These are phyloP conservation scores for Araneus ventricosus DNA, from an alignment of 1,140 invertebrate species.

Conservation along the genomic window DNA sequence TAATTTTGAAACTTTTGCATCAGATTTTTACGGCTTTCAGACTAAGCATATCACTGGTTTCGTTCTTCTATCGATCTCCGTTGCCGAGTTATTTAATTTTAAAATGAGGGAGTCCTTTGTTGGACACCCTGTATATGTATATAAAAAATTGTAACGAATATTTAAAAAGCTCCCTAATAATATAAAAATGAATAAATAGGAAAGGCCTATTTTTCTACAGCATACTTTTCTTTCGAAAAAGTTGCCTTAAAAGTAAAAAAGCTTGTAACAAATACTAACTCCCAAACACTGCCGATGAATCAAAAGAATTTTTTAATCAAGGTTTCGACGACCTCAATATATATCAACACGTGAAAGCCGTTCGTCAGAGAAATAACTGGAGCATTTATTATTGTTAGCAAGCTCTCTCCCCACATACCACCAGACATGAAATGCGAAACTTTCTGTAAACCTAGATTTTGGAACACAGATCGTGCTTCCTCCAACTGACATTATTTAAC, in stretches of 20 bases:
- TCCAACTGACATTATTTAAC: conserved; percentile 61
- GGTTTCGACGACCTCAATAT: not conserved
- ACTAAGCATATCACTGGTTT: too few species aligned
- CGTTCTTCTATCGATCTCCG: too few species aligned
- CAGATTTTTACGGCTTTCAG: too few species aligned
- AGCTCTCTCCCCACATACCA: not conserved
- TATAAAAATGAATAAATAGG: too few species aligned
- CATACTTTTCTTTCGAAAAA: too few species aligned
- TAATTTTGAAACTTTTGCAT: too few species aligned
- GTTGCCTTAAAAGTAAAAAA: not conserved
- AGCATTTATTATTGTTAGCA: conserved; percentile 15
- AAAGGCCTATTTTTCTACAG: too few species aligned
- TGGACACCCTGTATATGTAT: too few species aligned
- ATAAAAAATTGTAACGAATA: too few species aligned
- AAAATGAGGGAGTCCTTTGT: too few species aligned
- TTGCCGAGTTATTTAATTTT: too few species aligned
- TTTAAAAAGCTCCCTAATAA: too few species aligned
- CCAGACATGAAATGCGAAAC: not conserved
- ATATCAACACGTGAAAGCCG: conserved; percentile 41
- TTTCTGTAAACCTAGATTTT: not conserved
- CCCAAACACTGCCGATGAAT: not conserved
- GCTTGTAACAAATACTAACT: not conserved
- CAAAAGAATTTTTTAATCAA: conserved; percentile 68
- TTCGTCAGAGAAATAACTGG: not conserved
- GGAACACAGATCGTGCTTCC: not conserved